phyloP scores from a whole-genome alignment of 2,113 vertebrate genomes.

The Myotis davidii region DNA sequence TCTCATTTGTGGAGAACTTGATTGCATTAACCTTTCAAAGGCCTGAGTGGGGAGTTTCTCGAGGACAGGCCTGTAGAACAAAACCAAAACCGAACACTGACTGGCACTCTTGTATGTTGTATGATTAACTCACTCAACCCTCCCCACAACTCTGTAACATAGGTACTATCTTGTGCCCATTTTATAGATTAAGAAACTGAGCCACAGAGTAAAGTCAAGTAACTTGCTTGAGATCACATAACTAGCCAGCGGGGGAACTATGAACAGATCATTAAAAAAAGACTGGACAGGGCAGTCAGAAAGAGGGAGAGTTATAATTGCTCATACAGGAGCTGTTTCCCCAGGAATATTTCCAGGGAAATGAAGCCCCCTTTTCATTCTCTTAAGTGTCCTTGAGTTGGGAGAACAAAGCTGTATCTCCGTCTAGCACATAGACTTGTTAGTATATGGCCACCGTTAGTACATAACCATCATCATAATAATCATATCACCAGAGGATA shows the following conservation, averaged over 20 bases:
- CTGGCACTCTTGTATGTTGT: too few species aligned
- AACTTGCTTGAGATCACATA: not conserved
- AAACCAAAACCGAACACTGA: not conserved
- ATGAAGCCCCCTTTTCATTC: not conserved
- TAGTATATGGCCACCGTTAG: not conserved
- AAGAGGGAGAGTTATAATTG: not conserved
- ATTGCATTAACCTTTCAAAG: not conserved
- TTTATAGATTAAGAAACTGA: not conserved
- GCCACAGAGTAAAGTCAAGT: too few species aligned
- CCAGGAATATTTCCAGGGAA: not conserved
- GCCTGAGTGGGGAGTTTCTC: not conserved
- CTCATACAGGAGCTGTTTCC: not conserved
- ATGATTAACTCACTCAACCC: not conserved
- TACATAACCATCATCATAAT: too few species aligned
- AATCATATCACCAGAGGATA: not conserved
- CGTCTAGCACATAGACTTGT: fast-evolving
- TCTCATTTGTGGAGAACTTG: not conserved
- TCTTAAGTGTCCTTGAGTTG: not conserved
- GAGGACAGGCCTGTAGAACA: not conserved
- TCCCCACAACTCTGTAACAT: not conserved
- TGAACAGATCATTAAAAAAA: not conserved
- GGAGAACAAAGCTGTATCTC: not conserved
- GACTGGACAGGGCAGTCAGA: not conserved
- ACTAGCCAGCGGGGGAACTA: not conserved
- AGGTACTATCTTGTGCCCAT: not conserved